A percentile compares a stretch with the other conserved stretches of the same genome.
Conservation (phyloP, 2,888 invertebrate species). For the Pandemis heparana region DNA sequence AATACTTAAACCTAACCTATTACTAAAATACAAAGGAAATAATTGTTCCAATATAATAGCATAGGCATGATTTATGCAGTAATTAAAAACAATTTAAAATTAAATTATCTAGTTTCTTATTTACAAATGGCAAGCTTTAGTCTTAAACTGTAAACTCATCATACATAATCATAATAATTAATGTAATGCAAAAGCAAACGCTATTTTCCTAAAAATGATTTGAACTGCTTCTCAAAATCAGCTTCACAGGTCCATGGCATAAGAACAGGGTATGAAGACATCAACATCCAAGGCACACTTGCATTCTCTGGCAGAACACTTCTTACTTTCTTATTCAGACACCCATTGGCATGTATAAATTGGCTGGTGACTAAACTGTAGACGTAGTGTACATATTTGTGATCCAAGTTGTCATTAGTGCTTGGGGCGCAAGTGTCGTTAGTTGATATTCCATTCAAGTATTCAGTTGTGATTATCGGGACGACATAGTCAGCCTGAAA, state of each 20-base stretch:
- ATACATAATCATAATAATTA: background rate
- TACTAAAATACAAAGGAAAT: background rate
- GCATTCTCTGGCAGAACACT: slow-evolving; percentile 76
- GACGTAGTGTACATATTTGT: slow-evolving; percentile 79
- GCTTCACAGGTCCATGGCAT: slow-evolving; percentile 80
- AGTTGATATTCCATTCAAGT: slow-evolving; percentile 77
- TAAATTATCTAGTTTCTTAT: background rate
- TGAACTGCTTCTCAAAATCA: slow-evolving; percentile 77
- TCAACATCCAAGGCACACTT: slow-evolving; percentile 53
- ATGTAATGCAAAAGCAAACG: background rate
- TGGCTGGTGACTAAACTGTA: slow-evolving; percentile 78
- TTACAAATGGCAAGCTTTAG: slow-evolving; percentile 3
- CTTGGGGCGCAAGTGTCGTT: slow-evolving; percentile 64
- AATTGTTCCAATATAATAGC: background rate
- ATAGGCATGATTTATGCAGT: background rate
- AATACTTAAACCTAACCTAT: background rate
- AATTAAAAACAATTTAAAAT: background rate
- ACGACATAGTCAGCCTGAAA: slow-evolving; percentile 84
- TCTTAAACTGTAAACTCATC: background rate
- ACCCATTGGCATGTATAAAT: slow-evolving; percentile 78
- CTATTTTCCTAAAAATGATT: slow-evolving; percentile 67
- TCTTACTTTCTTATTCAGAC: slow-evolving; percentile 79
- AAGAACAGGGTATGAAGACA: slow-evolving; percentile 75
- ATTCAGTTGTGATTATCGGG: slow-evolving; percentile 83
- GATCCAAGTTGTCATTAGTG: slow-evolving; percentile 77